A percentile compares a stretch with the other conserved stretches of the same genome.
phyloP scores from a whole-genome alignment of 2,797 vertebrate genomes.

The Parauchenoglanis ngamensis region DNA sequence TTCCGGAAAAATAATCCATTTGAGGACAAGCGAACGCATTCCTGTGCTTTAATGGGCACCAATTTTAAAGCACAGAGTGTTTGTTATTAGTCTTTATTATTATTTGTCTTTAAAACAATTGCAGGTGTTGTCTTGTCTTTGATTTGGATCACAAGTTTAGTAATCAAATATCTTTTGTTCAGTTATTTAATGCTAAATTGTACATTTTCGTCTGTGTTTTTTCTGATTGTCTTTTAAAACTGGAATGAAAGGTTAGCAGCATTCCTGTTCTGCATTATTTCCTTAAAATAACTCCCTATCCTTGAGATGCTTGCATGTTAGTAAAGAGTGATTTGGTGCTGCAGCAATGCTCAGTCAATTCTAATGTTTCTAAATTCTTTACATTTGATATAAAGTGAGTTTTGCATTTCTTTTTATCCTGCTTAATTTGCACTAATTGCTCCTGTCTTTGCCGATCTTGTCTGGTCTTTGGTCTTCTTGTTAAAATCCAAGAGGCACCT shows the following conservation, averaged over 20 bases:
- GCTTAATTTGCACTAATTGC: conserved; percentile 6
- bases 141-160: neutral
- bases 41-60: neutral
- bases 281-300: neutral
- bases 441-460: neutral
- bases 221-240: neutral
- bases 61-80: neutral
- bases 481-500: conserved; percentile 4
- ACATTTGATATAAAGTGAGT: neutral
- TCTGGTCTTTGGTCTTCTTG: neutral
- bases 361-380: neutral
- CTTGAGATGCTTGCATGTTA: neutral
- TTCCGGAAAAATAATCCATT: neutral
- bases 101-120: neutral
- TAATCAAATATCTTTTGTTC: neutral
- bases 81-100: neutral
- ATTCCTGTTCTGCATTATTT: neutral
- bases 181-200: neutral
- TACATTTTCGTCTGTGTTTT: neutral
- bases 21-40: neutral
- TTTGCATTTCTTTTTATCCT: neutral
- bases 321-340: neutral
- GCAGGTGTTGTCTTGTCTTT: neutral
- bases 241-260: neutral
- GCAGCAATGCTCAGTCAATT: neutral